phyloP scores from a whole-genome alignment of 2,797 vertebrate species.

The Hemitrygon akajei region DNA sequence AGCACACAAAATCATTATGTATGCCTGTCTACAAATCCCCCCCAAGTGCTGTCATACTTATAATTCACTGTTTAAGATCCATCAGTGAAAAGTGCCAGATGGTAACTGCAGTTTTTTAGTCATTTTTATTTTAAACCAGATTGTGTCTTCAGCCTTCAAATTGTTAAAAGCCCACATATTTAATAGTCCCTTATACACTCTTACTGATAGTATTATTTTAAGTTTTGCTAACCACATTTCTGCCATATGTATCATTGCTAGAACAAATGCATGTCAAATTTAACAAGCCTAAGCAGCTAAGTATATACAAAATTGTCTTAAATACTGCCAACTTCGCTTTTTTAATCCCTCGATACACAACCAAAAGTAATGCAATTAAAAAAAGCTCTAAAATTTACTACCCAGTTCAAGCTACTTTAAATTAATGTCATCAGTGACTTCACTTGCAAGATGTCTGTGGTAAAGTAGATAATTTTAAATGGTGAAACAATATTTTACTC shows the following conservation, averaged over 20 bases:
- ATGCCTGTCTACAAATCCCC: neutral
- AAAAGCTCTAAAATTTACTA: neutral
- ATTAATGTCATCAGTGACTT: neutral
- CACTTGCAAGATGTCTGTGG: neutral
- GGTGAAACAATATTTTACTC: neutral
- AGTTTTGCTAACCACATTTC: neutral
- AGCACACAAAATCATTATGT: neutral
- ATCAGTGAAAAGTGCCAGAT: neutral
- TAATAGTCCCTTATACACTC: neutral
- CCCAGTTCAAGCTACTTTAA: neutral
- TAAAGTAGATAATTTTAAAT: neutral
- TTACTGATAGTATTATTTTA: neutral
- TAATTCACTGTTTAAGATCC: neutral
- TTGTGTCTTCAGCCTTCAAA: neutral
- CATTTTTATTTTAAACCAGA: conserved; percentile 2
- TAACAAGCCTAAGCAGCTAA: neutral
- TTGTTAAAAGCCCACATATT: neutral
- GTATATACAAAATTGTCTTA: neutral
- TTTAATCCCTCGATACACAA: neutral
- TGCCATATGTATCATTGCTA: neutral
- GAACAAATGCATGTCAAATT: neutral
- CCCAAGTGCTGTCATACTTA: neutral
- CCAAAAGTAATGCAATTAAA: neutral
- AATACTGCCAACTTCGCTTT: neutral
- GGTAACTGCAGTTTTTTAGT: neutral